Conservation (phyloP, 2,113 vertebrate species). For the Dipodomys merriami region DNA sequence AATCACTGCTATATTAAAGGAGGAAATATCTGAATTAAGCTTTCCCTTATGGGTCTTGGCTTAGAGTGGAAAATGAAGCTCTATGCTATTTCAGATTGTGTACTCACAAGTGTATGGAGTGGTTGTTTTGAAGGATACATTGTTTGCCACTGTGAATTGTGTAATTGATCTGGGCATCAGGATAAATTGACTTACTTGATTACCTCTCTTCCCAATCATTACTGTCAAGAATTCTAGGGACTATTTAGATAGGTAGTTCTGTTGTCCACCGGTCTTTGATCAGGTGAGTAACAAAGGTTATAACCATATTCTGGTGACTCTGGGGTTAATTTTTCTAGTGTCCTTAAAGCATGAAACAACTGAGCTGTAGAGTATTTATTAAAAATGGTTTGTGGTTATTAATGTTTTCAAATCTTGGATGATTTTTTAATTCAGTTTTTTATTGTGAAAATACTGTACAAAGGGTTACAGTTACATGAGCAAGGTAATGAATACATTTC, state of each 20-base stretch:
- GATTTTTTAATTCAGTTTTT: background rate
- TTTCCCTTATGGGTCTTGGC: background rate
- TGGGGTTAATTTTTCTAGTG: conserved; percentile 71
- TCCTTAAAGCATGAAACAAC: conserved; percentile 64
- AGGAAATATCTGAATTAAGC: conserved; percentile 53
- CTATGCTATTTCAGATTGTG: background rate
- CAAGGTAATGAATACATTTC: too few species aligned
- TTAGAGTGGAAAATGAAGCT: conserved; percentile 18
- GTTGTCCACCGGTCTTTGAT: conserved; percentile 29
- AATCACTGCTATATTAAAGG: conserved; percentile 36
- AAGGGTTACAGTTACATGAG: too few species aligned
- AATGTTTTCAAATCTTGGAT: conserved; percentile 71
- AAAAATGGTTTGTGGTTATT: conserved; percentile 72
- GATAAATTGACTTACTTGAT: background rate
- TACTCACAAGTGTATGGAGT: background rate
- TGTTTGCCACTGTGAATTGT: background rate
- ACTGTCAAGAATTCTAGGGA: conserved; percentile 5
- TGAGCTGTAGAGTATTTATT: conserved; percentile 58
- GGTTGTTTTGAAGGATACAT: background rate
- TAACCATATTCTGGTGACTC: conserved; percentile 45
- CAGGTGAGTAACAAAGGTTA: conserved; percentile 59
- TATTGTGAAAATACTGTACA: too few species aligned
- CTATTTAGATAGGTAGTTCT: background rate
- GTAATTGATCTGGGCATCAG: background rate
- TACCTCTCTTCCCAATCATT: conserved; percentile 45